Evolutionary conservation across 2,113 vertebrate species (phyloP).

Genomic region (human (Homo sapiens)): DNA sequence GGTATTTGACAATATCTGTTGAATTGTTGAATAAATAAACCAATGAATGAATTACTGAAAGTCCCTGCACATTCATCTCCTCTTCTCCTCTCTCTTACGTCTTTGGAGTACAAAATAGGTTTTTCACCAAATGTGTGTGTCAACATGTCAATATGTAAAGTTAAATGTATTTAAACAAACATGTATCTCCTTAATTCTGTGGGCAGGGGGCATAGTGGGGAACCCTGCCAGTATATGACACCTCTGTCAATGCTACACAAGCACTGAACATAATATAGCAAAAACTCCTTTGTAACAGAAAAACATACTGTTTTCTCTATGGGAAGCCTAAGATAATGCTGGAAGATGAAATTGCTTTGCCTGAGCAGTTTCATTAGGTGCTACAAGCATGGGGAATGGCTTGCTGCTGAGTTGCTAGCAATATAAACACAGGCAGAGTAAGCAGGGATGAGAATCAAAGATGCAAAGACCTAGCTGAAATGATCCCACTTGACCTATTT

Average conservation of each 20-base stretch:
- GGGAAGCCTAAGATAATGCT: not conserved
- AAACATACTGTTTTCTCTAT: not conserved
- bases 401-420: not conserved
- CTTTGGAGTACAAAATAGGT: not conserved
- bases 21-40: not conserved
- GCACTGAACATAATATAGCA: not conserved
- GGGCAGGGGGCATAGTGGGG: not conserved
- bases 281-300: not conserved
- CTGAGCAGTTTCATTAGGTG: not conserved
- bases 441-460: not conserved
- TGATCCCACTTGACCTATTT: not conserved
- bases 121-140: not conserved
- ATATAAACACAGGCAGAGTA: not conserved
- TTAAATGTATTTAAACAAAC: not conserved
- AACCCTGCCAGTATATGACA: not conserved
- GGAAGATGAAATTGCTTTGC: conserved; percentile 13
- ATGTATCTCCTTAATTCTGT: not conserved
- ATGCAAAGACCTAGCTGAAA: not conserved
- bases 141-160: not conserved
- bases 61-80: not conserved
- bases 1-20: not conserved
- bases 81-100: not conserved
- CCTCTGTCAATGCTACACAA: not conserved
- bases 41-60: not conserved
- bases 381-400: not conserved